Base-by-base conservation (phyloP, 2,888 invertebrate species). In the Odontothrips loti region DNA sequence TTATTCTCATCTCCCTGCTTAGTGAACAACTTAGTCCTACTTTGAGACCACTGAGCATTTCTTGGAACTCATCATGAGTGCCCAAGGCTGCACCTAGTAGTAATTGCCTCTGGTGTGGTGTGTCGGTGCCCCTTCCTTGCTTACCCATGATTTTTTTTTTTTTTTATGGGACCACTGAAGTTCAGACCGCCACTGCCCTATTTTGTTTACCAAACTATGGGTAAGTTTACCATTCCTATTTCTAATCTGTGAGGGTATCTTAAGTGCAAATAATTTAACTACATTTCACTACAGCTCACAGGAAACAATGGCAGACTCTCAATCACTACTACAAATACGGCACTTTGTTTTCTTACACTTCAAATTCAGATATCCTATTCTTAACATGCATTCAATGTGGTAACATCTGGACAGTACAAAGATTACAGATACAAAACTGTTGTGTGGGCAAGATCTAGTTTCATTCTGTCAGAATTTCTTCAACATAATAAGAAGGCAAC, bases 281-380 rank as follows among this genome's bases (percentile, higher is more conserved):
- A 27, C 27, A 27, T 4, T 27, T 75, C 23, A n/a, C 9, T 23
- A 23, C 68, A n/a, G 11, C 23, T 27, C 12, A 27, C 23, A 75
- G 11, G 11, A n/a, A 68, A 27, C n/a, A 75, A 9, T 27, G 23
- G 23, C 27, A 27, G 27, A 17, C 58, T 58, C 68, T 23, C 23
- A 75, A 75, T 23, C 68, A 27, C 27, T 27, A 75, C 23, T 75
- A 75, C 68, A 11, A 75, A 75, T 75, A 75, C n/a, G 68, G 68
- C 68, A 75, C 68, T 75, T 75, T 10, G 68, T 11, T 75, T 75
- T 27, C 23, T 27, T 75, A 75, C n/a, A n/a, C 27, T 12, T 75
- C 23, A 23, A 75, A 75, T 75, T 75, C 27, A 75, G 27, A 27
- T 75, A 27, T 27, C n/a, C 68, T 27, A 75, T 27, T 27, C n/a